Evolutionary conservation across 2,113 vertebrate species (phyloP).

Genomic region (Trogon surrucura): DNA sequence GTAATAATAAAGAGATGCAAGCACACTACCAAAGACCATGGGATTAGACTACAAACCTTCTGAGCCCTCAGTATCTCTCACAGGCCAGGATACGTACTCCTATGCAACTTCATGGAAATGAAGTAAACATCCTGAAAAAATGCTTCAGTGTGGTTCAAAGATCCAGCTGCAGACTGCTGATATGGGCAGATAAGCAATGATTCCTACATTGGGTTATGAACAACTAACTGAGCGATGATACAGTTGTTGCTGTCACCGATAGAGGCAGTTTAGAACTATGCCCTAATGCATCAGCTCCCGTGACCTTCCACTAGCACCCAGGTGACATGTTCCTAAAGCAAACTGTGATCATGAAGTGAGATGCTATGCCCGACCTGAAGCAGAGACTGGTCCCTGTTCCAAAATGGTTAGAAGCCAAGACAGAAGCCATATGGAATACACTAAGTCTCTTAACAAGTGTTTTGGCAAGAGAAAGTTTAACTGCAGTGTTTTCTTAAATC

Average conservation of each 20-base stretch:
- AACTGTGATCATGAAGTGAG: background rate
- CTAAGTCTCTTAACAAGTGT: background rate
- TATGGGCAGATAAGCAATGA: background rate
- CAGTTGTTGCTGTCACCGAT: background rate
- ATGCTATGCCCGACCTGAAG: background rate
- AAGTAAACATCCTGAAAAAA: background rate
- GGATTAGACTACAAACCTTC: background rate
- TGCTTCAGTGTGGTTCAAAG: background rate
- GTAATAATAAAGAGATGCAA: background rate
- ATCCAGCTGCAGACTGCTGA: background rate
- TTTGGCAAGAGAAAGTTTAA: background rate
- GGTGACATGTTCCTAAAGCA: background rate
- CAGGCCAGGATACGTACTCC: background rate
- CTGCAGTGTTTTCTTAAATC: background rate
- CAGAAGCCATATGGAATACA: background rate
- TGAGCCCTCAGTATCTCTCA: background rate
- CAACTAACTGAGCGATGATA: background rate
- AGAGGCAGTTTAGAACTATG: background rate
- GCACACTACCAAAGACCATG: background rate
- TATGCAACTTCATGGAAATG: background rate
- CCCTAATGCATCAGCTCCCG: too few species aligned
- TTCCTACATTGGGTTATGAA: background rate
- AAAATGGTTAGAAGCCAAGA: background rate
- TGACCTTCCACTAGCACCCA: background rate
- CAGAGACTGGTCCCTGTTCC: background rate